phyloP scores from a whole-genome alignment of 2,888 invertebrate species.

The Ophion ellenae region DNA sequence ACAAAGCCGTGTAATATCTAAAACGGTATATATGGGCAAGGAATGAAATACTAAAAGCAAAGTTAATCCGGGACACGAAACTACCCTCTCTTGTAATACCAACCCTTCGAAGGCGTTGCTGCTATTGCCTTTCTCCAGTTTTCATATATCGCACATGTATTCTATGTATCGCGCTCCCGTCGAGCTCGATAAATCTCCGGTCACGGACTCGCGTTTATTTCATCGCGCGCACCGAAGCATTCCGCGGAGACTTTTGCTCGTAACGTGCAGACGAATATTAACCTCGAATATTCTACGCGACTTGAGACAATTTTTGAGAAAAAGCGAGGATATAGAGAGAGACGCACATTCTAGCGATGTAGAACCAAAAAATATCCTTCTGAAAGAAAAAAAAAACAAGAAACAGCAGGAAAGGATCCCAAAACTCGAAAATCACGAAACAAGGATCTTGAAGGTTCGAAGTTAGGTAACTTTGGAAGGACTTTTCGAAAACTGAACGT shows the following conservation, averaged over 20 bases:
- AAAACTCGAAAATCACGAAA: too few species aligned
- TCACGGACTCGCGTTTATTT: slow-evolving; percentile 60
- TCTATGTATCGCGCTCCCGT: slow-evolving; percentile 37
- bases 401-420: too few species aligned
- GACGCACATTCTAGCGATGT: too few species aligned
- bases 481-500: too few species aligned
- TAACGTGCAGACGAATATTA: background rate
- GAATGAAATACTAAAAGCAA: slow-evolving; percentile 45
- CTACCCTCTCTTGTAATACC: slow-evolving; percentile 35
- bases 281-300: background rate
- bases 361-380: too few species aligned
- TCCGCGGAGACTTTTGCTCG: slow-evolving; percentile 29
- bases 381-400: too few species aligned
- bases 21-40: background rate
- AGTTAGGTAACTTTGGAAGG: too few species aligned
- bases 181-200: slow-evolving; percentile 68
- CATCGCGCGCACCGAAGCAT: slow-evolving; percentile 40
- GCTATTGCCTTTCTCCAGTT: slow-evolving; percentile 13
- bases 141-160: background rate
- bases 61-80: slow-evolving; percentile 35
- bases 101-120: slow-evolving; percentile 41
- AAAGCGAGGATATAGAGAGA: too few species aligned
- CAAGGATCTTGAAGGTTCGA: too few species aligned
- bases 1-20: slow-evolving; percentile 27
- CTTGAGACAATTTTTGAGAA: background rate